These are phyloP conservation scores for Ceuthmochares aereus DNA, from an alignment of 2,113 vertebrate genomes.

Conservation along the genomic window DNA sequence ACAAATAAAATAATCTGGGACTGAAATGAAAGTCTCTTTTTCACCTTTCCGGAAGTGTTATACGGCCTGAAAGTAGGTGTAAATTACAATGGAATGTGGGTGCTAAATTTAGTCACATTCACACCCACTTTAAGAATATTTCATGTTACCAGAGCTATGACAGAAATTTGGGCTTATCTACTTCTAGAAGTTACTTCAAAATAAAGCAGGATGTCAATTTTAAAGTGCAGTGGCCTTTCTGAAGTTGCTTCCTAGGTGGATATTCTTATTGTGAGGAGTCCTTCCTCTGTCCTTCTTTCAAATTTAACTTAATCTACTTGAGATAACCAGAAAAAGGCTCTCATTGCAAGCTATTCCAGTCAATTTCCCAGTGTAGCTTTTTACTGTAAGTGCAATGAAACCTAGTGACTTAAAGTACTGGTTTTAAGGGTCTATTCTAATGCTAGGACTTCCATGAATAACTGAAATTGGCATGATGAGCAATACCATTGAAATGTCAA, in stretches of 20 bases:
- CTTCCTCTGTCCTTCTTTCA: neutral
- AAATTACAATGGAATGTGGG: neutral
- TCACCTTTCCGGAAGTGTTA: neutral
- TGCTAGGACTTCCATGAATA: conserved; percentile 24
- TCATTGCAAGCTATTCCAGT: conserved; percentile 14
- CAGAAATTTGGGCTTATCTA: neutral
- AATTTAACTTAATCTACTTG: conserved; percentile 16
- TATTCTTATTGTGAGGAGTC: neutral
- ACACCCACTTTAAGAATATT: neutral
- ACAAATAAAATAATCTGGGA: neutral
- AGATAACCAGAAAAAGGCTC: conserved; percentile 29
- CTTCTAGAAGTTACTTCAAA: neutral
- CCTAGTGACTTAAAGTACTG: neutral
- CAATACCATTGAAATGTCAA: neutral
- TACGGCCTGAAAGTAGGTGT: neutral
- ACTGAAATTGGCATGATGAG: neutral
- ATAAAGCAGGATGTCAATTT: neutral
- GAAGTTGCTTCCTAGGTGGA: neutral
- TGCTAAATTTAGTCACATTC: neutral
- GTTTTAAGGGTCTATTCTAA: conserved; percentile 19
- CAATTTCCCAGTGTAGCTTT: neutral
- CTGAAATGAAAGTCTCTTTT: neutral
- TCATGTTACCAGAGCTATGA: neutral
- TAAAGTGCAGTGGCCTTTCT: neutral
- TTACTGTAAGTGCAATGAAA: conserved; percentile 37